A percentile compares a stretch with the other conserved stretches of the same genome.
These are phyloP conservation scores for Colossoma macropomum DNA, from an alignment of 2,113 vertebrate genomes.

Conservation along the genomic window DNA sequence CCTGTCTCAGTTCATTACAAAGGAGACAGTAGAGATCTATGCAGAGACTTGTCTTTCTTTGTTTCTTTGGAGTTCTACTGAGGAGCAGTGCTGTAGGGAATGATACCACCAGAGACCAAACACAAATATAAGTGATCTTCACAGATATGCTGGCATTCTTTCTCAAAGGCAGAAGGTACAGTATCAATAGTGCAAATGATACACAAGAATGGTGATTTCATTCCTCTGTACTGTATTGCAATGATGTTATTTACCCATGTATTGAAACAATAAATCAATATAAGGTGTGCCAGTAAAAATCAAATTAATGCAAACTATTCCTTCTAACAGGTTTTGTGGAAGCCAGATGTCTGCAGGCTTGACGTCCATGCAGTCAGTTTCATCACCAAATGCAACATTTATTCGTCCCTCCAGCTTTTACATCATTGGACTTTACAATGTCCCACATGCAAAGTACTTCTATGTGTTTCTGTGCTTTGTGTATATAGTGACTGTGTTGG, in stretches of 20 bases:
- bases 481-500: constrained; percentile 62
- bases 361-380: constrained; percentile 46
- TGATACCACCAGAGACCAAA: neutral
- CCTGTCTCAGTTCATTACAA: too few species aligned
- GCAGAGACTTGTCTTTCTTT: too few species aligned
- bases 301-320: neutral
- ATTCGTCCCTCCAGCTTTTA: constrained; percentile 68
- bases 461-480: constrained; percentile 69
- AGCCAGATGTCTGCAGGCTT: constrained; percentile 3
- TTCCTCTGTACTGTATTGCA: too few species aligned
- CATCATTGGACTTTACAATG: constrained; percentile 67
- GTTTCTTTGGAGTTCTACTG: neutral
- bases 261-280: too few species aligned
- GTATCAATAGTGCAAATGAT: neutral
- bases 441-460: constrained; percentile 67
- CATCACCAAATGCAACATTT: constrained; percentile 64
- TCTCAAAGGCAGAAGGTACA: constrained; percentile 17
- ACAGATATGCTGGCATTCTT: neutral
- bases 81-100: neutral
- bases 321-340: constrained; percentile 22
- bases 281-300: too few species aligned
- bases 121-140: constrained; percentile 25
- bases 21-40: too few species aligned
- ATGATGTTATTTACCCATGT: too few species aligned
- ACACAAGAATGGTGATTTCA: neutral